Percentiles rank a stretch among this genome's conserved stretches.
Conservation (phyloP, 2,888 invertebrate genomes). For the Chrysotoxum bicinctum region DNA sequence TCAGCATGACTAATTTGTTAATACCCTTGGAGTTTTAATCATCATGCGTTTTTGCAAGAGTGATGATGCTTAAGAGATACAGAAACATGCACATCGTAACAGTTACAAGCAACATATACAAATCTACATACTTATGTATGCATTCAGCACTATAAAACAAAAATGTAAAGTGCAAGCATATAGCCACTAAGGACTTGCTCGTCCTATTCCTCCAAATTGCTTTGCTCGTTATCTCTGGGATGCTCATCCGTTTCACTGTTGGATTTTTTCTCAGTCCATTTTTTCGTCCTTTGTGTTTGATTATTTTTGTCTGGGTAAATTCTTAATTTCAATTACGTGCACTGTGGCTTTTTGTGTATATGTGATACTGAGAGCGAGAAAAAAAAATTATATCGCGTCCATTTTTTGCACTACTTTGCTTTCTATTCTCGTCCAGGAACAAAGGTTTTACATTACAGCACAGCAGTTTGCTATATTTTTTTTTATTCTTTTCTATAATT, state of each 20-base stretch:
- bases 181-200: slow-evolving; percentile 50
- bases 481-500: slow-evolving; percentile 32
- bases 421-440: slow-evolving; percentile 60
- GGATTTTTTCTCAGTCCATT: slow-evolving; percentile 23
- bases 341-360: slow-evolving; percentile 62
- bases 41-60: slow-evolving; percentile 6
- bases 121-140: not conserved
- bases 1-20: slow-evolving; percentile 33
- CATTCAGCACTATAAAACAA: slow-evolving; percentile 9
- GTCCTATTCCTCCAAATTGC: slow-evolving; percentile 68
- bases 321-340: slow-evolving; percentile 73
- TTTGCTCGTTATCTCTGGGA: slow-evolving; percentile 71
- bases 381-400: slow-evolving; percentile 47
- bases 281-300: slow-evolving; percentile 57
- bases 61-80: slow-evolving; percentile 29
- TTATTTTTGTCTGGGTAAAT: slow-evolving; percentile 72
- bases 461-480: slow-evolving; percentile 27
- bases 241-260: slow-evolving; percentile 65
- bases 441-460: slow-evolving; percentile 66
- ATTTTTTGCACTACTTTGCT: slow-evolving; percentile 53
- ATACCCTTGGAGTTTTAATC: slow-evolving; percentile 18
- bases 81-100: slow-evolving; percentile 6
- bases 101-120: no score
- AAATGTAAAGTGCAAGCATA: slow-evolving; percentile 35
- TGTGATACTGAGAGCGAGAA: slow-evolving; percentile 40